Evolutionary conservation across 1,140 invertebrate genomes (phyloP).

Genomic region (Druon quercuslanigerum): DNA sequence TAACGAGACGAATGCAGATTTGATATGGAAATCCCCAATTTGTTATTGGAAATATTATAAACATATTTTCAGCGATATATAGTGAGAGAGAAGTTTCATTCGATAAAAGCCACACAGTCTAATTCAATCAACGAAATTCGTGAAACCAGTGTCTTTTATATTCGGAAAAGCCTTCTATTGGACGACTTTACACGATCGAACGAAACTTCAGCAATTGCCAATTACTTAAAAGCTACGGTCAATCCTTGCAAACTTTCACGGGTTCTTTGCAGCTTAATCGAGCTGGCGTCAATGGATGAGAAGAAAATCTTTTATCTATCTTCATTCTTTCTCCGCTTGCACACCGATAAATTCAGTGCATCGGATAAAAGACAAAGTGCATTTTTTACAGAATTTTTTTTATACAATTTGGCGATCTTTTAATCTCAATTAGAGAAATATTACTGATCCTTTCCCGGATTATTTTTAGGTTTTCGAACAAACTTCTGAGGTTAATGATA

Average conservation of each 20-base stretch:
- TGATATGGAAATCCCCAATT: constrained; percentile 8
- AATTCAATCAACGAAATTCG: constrained; percentile 5
- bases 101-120: not conserved
- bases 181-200: constrained; percentile 22
- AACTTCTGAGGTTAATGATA: no score
- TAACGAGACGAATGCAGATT: not conserved
- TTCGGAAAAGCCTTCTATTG: not conserved
- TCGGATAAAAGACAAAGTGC: not conserved
- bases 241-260: not conserved
- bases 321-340: not conserved
- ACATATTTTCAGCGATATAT: not conserved
- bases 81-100: not conserved
- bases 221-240: constrained; percentile 28
- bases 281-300: constrained; percentile 13
- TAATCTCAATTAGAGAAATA: no score
- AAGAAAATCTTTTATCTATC: constrained; percentile 18
- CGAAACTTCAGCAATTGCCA: constrained; percentile 17
- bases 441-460: no score
- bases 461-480: no score
- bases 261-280: constrained; percentile 21
- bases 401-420: no score
- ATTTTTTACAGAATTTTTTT: not conserved
- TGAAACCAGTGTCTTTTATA: not conserved
- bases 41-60: not conserved
- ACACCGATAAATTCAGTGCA: not conserved